phyloP scores from a whole-genome alignment of 2,888 invertebrate species.

The Mayetiola destructor region DNA sequence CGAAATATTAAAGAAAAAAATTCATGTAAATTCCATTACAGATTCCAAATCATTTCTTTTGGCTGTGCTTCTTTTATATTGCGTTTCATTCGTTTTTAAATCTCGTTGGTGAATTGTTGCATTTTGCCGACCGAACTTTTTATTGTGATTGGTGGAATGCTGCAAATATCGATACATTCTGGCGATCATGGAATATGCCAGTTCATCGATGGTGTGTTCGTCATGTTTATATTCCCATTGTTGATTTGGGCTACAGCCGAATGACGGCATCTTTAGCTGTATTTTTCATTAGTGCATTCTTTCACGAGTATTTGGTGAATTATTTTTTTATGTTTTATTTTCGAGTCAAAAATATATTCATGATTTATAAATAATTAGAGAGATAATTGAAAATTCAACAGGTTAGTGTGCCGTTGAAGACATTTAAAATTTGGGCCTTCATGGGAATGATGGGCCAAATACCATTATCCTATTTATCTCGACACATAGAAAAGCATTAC shows the following conservation, averaged over 20 bases:
- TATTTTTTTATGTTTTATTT: too few species aligned
- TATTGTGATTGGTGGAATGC: constrained; percentile 99
- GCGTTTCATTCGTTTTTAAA: constrained; percentile 91
- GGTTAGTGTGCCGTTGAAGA: constrained; percentile 81
- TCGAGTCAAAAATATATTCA: background rate
- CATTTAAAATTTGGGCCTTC: constrained; percentile 95
- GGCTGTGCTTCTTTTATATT: constrained; percentile 93
- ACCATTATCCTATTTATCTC: constrained; percentile 74
- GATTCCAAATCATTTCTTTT: constrained; percentile 95
- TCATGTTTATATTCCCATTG: constrained; percentile 81
- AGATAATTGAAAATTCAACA: constrained; percentile 25
- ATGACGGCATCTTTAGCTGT: constrained; percentile 60
- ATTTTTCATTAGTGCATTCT: constrained; percentile 88
- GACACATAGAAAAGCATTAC: constrained; percentile 52
- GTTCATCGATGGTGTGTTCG: constrained; percentile 87
- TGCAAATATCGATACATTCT: constrained; percentile 85
- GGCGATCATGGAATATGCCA: constrained; percentile 97
- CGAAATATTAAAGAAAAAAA: constrained; percentile 7
- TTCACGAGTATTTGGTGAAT: constrained; percentile 91
- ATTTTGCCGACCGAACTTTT: constrained; percentile 94
- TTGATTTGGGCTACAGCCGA: constrained; percentile 65
- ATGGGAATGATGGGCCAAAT: constrained; percentile 94
- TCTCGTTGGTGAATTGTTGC: constrained; percentile 77
- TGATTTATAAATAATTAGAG: background rate
- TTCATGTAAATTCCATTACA: constrained; percentile 31